These are phyloP conservation scores for Calycopis cecrops DNA, from an alignment of 1,140 invertebrate species.

Conservation along the genomic window DNA sequence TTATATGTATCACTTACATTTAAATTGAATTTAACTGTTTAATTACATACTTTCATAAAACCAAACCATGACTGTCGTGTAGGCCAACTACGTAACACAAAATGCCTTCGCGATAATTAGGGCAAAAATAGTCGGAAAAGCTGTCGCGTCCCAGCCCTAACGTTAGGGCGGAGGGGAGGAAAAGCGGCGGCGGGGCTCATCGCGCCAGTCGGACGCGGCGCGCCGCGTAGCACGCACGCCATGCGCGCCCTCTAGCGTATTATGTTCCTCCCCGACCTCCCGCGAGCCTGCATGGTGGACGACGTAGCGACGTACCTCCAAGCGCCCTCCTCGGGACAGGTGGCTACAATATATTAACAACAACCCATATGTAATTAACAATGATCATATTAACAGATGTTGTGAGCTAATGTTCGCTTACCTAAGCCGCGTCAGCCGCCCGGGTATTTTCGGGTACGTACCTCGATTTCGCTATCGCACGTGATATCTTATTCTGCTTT, in stretches of 20 bases:
- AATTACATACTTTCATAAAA: no score
- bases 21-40: no score
- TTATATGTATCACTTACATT: no score
- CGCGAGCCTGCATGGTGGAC: conserved; percentile 73
- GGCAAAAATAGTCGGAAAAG: conserved; percentile 38
- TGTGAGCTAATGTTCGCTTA: conserved; percentile 71
- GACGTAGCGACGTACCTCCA: conserved; percentile 71
- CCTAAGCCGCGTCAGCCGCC: conserved; percentile 56
- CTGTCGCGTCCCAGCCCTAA: conserved; percentile 43
- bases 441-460: conserved; percentile 66
- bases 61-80: no score
- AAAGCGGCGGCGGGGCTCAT: conserved; percentile 30
- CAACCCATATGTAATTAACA: conserved; percentile 74
- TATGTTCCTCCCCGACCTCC: conserved; percentile 71
- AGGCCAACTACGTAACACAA: no score
- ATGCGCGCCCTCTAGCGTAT: conserved; percentile 67
- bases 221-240: conserved; percentile 61
- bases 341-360: conserved; percentile 72
- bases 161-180: conserved; percentile 26
- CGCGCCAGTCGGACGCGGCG: conserved; percentile 61
- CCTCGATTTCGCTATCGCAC: conserved; percentile 47
- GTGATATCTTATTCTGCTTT: conserved; percentile 40
- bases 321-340: conserved; percentile 73
- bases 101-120: no score
- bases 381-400: conserved; percentile 74